These are phyloP conservation scores for Merluccius polli DNA, from an alignment of 2,797 vertebrate genomes.

Conservation along the genomic window DNA sequence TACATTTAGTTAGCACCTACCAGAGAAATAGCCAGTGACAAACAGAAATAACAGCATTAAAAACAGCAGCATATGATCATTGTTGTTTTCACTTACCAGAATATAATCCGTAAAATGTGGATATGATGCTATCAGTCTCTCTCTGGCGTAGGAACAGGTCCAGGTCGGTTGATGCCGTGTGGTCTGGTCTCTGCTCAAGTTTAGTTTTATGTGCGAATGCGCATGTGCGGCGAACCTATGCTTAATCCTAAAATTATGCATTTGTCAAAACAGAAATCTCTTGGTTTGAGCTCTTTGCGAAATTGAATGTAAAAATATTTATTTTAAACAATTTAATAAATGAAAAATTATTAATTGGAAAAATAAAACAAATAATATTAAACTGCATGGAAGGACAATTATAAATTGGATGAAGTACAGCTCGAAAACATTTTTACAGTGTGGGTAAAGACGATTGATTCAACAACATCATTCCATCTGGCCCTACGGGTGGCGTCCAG, in stretches of 20 bases:
- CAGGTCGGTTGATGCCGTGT: slow-evolving; percentile 9
- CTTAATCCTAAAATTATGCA: slow-evolving; percentile 7
- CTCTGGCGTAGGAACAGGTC: slow-evolving; percentile 5
- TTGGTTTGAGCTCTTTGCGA: not conserved
- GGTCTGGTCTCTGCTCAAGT: not conserved
- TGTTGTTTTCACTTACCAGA: too few species aligned
- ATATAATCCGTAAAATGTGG: too few species aligned
- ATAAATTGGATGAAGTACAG: slow-evolving; percentile 12
- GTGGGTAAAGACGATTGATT: too few species aligned
- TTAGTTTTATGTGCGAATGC: too few species aligned
- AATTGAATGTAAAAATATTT: too few species aligned
- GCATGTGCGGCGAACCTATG: not conserved
- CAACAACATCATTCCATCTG: too few species aligned
- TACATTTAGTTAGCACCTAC: too few species aligned
- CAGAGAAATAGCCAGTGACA: too few species aligned
- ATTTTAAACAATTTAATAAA: too few species aligned
- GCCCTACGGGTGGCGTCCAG: too few species aligned
- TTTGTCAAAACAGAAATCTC: slow-evolving; percentile 19
- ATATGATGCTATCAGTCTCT: not conserved
- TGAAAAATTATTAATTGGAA: slow-evolving; percentile 3
- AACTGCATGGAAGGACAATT: slow-evolving; percentile 22
- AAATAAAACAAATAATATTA: slow-evolving; percentile 16
- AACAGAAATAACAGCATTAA: too few species aligned
- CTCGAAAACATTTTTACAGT: not conserved
- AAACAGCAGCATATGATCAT: too few species aligned